phyloP scores from a whole-genome alignment of 2,113 vertebrate genomes.

The Leptodactylus fuscus region DNA sequence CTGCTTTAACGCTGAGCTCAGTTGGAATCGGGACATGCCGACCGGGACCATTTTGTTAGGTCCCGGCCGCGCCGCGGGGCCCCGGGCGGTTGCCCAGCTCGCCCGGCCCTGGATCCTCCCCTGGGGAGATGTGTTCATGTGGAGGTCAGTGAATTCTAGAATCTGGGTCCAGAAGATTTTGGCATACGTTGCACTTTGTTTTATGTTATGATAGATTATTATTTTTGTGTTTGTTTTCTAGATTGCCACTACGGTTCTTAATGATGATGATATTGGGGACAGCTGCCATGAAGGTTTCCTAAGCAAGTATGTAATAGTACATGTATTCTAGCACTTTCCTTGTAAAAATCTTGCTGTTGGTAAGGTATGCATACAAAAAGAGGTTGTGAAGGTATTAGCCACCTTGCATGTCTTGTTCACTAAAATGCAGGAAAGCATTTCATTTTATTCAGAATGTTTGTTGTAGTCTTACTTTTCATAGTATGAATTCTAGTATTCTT shows the following conservation, averaged over 20 bases:
- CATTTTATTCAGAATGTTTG: not conserved
- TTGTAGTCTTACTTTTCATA: not conserved
- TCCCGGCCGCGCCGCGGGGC: no score
- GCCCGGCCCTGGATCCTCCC: no score
- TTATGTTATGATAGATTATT: no score
- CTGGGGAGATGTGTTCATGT: no score
- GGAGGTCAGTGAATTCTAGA: no score
- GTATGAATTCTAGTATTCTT: not conserved
- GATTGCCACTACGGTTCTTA: slow-evolving; percentile 82
- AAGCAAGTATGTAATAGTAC: slow-evolving; percentile 85
- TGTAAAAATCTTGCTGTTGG: not conserved
- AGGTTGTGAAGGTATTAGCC: not conserved
- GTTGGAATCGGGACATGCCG: no score
- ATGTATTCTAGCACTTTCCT: not conserved
- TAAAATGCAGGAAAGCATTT: no score
- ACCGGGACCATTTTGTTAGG: no score
- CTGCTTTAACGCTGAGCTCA: no score
- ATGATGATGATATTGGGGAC: slow-evolving; percentile 97
- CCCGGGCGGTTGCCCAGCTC: no score
- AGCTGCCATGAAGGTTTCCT: slow-evolving; percentile 96
- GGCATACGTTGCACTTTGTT: no score
- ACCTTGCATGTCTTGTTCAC: not conserved
- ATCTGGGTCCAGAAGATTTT: no score
- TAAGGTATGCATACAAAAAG: not conserved
- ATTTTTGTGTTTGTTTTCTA: slow-evolving; percentile 28